Conservation (phyloP, 2,797 vertebrate genomes). For the Acanthornis magna region DNA sequence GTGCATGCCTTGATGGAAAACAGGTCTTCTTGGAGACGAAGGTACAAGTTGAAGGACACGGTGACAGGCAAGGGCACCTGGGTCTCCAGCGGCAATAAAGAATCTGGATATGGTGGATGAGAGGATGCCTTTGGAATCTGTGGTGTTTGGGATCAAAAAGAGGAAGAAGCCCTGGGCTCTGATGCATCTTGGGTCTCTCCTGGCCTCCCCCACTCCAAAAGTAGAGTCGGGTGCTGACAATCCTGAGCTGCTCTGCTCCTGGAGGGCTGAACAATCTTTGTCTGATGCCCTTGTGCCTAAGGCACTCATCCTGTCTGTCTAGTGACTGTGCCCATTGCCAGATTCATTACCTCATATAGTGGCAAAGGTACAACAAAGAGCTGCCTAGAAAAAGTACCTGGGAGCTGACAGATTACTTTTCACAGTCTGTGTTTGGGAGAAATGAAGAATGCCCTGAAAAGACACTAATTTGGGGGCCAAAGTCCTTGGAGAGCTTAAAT, state of each 20-base stretch:
- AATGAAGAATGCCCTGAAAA: neutral
- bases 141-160: neutral
- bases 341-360: neutral
- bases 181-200: neutral
- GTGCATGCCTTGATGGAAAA: neutral
- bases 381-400: neutral
- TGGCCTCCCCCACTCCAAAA: neutral
- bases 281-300: neutral
- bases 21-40: neutral
- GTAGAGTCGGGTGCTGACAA: neutral
- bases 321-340: neutral
- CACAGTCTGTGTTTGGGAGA: neutral
- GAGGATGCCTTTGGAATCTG: neutral
- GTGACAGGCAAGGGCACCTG: neutral
- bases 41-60: neutral
- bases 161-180: neutral
- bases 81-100: neutral
- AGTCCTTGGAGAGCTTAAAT: neutral
- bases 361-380: neutral
- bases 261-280: neutral
- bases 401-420: neutral
- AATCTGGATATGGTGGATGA: neutral
- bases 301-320: neutral
- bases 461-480: neutral
- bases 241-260: neutral